Evolutionary conservation across 2,113 vertebrate genomes (phyloP).

Genomic region (Turdus rufiventris): DNA sequence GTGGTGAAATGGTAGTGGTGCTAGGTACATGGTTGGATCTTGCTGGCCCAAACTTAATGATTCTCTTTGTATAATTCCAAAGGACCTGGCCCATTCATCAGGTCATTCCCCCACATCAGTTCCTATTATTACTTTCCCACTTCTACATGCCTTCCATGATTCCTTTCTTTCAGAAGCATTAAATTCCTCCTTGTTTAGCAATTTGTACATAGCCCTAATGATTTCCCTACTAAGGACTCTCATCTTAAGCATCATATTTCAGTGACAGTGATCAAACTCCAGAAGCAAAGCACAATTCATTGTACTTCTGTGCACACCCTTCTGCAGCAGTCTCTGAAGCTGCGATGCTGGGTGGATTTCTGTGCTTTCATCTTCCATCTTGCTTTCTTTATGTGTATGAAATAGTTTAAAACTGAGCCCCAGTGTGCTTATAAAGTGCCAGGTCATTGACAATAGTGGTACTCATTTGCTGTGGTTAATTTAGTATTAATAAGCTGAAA

Average conservation of each 20-base stretch:
- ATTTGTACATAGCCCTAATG: neutral
- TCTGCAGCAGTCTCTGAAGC: neutral
- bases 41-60: neutral
- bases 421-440: constrained; percentile 70
- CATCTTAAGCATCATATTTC: neutral
- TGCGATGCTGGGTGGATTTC: neutral
- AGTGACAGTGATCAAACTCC: neutral
- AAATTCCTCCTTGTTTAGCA: neutral
- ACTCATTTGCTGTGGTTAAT: constrained; percentile 77
- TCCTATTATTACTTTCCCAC: neutral
- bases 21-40: neutral
- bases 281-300: neutral
- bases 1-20: neutral
- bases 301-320: neutral
- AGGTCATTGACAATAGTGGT: constrained; percentile 64
- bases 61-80: neutral
- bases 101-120: neutral
- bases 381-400: constrained; percentile 10
- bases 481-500: constrained; percentile 79
- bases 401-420: constrained; percentile 55
- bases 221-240: neutral
- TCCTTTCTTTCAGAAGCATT: neutral
- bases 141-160: neutral
- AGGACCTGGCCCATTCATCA: neutral
- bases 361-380: constrained; percentile 14